Percentiles rank a stretch among this genome's conserved stretches.
These are phyloP conservation scores for Ellobius talpinus DNA, from an alignment of 2,113 vertebrate species.

Conservation along the genomic window DNA sequence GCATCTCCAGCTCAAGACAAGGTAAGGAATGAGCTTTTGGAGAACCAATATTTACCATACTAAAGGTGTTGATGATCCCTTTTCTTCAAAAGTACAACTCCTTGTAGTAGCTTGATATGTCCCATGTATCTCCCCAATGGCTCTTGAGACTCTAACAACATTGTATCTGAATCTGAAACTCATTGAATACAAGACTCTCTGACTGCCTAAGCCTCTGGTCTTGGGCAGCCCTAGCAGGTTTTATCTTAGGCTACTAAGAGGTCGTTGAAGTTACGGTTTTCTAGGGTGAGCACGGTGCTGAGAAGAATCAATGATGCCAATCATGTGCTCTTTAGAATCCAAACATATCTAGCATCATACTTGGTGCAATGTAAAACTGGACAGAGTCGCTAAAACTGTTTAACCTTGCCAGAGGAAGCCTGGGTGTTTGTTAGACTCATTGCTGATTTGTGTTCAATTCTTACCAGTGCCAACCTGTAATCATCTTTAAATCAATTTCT, in stretches of 20 bases:
- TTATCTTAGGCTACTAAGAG: neutral
- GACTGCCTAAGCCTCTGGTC: neutral
- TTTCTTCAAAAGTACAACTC: neutral
- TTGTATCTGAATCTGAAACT: neutral
- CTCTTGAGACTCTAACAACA: neutral
- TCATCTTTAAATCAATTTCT: neutral
- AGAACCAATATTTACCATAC: neutral
- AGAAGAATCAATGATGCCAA: neutral
- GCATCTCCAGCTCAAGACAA: neutral
- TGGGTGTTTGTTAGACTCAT: neutral
- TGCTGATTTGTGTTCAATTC: neutral
- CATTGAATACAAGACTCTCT: neutral
- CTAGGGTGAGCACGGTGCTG: neutral
- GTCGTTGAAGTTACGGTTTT: neutral
- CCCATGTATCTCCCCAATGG: neutral
- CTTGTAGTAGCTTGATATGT: neutral
- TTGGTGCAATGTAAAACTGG: constrained; percentile 41
- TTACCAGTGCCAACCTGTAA: neutral
- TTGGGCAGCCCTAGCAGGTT: neutral
- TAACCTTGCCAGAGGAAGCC: constrained; percentile 33
- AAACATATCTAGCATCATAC: neutral
- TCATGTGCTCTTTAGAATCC: neutral
- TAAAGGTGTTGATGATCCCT: neutral
- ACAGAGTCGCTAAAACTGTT: neutral
- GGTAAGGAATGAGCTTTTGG: neutral